Evolutionary conservation across 2,113 vertebrate species (phyloP), one percentile per base, ranked within the genome.

Genomic region (Holacanthus passer): DNA sequence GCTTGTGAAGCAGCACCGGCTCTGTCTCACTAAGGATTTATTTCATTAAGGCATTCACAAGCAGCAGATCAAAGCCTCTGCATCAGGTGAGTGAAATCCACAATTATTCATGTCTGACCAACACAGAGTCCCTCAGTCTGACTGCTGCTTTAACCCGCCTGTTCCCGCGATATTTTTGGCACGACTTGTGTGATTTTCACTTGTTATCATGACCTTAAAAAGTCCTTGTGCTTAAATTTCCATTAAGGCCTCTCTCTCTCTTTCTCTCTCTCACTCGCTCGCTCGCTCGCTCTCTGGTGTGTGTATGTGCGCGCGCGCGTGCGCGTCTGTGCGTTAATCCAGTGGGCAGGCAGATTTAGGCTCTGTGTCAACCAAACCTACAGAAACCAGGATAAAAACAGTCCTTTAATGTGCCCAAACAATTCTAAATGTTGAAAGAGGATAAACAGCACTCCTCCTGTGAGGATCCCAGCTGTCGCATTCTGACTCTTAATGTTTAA

Each of bases 41-140:
- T 45, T 37, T 24, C 13, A 32, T 17, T 0, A 14, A 29, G n/a
- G 14, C n/a, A 1, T 9, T 11, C 10, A 16, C 24, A 31, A 47
- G 68, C 75, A 60, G 35, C 74, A 47, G 43, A 68, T 83, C 27
- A 63, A 52, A 80, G 67, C 67, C 39, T 59, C 81, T 41, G 83
- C 87, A 89, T 79, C 91, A 91, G 91, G 91, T 92, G 86, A 92
- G 89, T 82, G 72, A 1, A 24, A 71, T n/a, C 72, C 47, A 52
- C 68, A 65, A 39, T 47, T 82, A 13, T 39, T 70, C 50, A 16
- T 31, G 59, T 41, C 27, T 27, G 19, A 65, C 60, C 20, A 52
- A 35, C 70, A 47, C 69, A 1, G 24, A 22, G 68, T 10, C 52
- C 37, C 55, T 60, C 55, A 52, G 22, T 35, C 11, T 29, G 5